A percentile compares a stretch with the other conserved stretches of the same genome.
phyloP scores from a whole-genome alignment of 2,888 invertebrate species.

The Norana najaformis region DNA sequence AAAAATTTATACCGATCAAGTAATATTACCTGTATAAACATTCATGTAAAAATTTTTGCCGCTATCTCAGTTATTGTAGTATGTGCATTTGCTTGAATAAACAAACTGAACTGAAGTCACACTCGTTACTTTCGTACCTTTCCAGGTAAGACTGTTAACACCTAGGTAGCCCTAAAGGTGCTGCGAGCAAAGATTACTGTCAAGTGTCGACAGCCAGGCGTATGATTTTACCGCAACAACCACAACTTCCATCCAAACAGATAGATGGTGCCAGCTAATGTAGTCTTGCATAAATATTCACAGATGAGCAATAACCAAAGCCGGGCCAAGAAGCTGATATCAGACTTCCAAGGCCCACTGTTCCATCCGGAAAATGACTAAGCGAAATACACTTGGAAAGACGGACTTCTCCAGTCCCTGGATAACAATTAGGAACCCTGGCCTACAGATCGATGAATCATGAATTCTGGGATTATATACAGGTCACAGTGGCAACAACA shows the following conservation, averaged over 20 bases:
- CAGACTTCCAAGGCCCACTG: neutral
- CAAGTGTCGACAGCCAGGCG: neutral
- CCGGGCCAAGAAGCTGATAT: neutral
- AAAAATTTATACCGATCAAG: no score
- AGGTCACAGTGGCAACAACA: no score
- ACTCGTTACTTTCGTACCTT: neutral
- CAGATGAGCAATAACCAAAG: neutral
- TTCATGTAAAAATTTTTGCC: no score
- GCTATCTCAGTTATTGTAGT: no score
- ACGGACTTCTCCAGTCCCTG: no score
- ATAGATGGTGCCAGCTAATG: neutral
- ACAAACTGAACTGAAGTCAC: neutral
- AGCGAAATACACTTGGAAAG: neutral
- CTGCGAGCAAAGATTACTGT: neutral
- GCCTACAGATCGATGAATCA: neutral
- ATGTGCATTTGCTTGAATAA: no score
- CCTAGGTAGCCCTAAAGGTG: neutral
- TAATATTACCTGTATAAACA: no score
- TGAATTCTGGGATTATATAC: neutral
- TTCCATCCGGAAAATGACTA: neutral
- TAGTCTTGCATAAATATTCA: neutral
- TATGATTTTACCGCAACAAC: neutral
- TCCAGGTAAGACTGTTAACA: no score
- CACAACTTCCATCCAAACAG: neutral
- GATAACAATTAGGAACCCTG: neutral